Evolutionary conservation across 2,888 invertebrate species (phyloP).

Genomic region (Polydrusus tereticollis): DNA sequence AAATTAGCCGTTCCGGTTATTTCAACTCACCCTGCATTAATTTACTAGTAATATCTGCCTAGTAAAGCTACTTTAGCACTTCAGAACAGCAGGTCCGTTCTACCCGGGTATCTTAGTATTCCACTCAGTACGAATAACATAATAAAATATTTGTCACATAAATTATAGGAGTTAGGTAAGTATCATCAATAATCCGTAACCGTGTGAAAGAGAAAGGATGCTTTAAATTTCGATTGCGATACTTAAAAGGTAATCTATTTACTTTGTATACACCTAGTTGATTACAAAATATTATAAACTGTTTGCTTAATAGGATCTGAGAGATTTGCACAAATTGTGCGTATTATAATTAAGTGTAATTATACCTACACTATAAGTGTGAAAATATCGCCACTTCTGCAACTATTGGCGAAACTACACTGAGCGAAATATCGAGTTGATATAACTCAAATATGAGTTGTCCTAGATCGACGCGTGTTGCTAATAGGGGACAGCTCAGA

Average conservation of each 20-base stretch:
- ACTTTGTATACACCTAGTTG: background rate
- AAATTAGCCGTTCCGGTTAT: too few relatives aligned
- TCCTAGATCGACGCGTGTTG: too few relatives aligned
- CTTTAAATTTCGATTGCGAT: background rate
- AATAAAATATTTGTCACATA: background rate
- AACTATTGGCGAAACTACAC: too few relatives aligned
- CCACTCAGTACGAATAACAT: background rate
- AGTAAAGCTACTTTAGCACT: too few relatives aligned
- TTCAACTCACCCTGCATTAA: background rate
- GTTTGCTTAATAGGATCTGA: too few relatives aligned
- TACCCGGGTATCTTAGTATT: background rate
- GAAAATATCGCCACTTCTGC: too few relatives aligned
- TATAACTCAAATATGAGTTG: too few relatives aligned
- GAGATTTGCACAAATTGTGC: background rate
- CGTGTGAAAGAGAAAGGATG: conserved; percentile 19
- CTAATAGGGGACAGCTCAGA: too few relatives aligned
- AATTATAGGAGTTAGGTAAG: conserved; percentile 2
- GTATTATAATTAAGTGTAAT: too few relatives aligned
- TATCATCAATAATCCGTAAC: conserved; percentile 17
- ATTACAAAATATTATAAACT: background rate
- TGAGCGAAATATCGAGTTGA: too few relatives aligned
- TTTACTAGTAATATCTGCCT: background rate
- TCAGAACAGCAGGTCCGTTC: too few relatives aligned
- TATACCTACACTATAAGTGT: too few relatives aligned
- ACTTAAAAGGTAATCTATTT: conserved; percentile 2